Conservation (phyloP, 2,888 invertebrate species). For the Drosophila quinaria region DNA sequence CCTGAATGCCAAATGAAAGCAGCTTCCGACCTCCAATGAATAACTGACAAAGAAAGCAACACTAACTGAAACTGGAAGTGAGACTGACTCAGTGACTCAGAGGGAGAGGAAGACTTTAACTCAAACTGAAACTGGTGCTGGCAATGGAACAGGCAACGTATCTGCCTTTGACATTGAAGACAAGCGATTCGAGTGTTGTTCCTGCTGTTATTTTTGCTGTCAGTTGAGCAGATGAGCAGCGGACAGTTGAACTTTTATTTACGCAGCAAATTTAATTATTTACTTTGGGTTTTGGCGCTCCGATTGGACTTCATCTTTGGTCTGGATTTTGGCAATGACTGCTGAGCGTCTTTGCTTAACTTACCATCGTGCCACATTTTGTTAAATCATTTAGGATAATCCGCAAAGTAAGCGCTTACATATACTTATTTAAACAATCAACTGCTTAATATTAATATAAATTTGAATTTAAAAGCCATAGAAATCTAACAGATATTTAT, state of each 20-base stretch:
- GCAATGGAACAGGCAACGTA: slow-evolving; percentile 14
- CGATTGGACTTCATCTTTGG: slow-evolving; percentile 23
- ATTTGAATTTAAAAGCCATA: neutral
- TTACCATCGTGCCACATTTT: slow-evolving; percentile 1
- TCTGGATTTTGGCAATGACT: slow-evolving; percentile 10
- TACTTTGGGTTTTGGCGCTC: slow-evolving; percentile 51
- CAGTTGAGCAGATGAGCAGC: slow-evolving; percentile 45
- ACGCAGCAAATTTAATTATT: slow-evolving; percentile 80
- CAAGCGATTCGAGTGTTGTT: slow-evolving; percentile 60
- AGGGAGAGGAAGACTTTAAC: neutral
- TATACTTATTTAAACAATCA: slow-evolving; percentile 7
- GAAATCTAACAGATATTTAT: slow-evolving; percentile 11
- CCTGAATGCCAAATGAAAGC: slow-evolving; percentile 75
- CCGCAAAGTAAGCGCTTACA: neutral
- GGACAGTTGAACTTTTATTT: slow-evolving; percentile 74
- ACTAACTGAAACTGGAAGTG: neutral
- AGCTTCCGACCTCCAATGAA: slow-evolving; percentile 31
- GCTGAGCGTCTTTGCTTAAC: slow-evolving; percentile 3
- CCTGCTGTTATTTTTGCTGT: slow-evolving; percentile 36
- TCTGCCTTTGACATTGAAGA: slow-evolving; percentile 77
- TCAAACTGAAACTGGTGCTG: slow-evolving; percentile 9
- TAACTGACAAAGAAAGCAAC: slow-evolving; percentile 6
- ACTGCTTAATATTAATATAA: slow-evolving; percentile 6
- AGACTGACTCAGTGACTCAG: neutral
- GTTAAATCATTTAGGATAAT: slow-evolving; percentile 7